phyloP scores from a whole-genome alignment of 1,140 invertebrate genomes.

The Philopotamus ludificatus region DNA sequence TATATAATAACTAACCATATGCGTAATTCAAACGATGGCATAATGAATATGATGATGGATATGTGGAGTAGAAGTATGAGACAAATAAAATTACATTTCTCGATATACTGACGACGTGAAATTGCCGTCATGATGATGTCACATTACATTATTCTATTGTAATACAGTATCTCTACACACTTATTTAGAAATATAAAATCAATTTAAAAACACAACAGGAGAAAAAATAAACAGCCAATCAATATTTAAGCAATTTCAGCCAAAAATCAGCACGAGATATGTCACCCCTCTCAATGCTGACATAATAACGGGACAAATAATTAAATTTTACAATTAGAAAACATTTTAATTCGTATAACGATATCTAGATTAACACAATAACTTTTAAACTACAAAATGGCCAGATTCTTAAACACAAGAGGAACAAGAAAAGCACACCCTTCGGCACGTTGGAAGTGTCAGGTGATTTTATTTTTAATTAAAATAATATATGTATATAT shows the following conservation, averaged over 20 bases:
- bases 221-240: conserved; percentile 19
- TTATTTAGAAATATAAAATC: conserved; percentile 11
- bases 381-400: conserved; percentile 25
- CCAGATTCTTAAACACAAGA: conserved; percentile 23
- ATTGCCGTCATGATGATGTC: neutral
- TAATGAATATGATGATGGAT: neutral
- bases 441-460: conserved; percentile 31
- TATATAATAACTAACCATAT: no score
- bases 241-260: conserved; percentile 26
- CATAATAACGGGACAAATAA: neutral
- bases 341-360: conserved; percentile 8
- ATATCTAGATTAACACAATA: conserved; percentile 27
- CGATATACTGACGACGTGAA: neutral
- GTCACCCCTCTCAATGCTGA: conserved; percentile 19
- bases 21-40: no score
- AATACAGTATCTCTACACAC: conserved; percentile 21
- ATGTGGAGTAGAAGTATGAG: neutral
- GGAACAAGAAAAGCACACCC: conserved; percentile 38
- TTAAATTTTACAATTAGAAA: conserved; percentile 9
- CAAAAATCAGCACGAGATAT: conserved; percentile 17
- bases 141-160: no score
- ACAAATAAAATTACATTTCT: neutral
- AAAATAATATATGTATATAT: conserved; percentile 13
- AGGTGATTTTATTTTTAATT: conserved; percentile 17
- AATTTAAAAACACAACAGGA: conserved; percentile 21